Evolutionary conservation across 2,888 invertebrate species (phyloP).

Genomic region (Calephelis perditalis): DNA sequence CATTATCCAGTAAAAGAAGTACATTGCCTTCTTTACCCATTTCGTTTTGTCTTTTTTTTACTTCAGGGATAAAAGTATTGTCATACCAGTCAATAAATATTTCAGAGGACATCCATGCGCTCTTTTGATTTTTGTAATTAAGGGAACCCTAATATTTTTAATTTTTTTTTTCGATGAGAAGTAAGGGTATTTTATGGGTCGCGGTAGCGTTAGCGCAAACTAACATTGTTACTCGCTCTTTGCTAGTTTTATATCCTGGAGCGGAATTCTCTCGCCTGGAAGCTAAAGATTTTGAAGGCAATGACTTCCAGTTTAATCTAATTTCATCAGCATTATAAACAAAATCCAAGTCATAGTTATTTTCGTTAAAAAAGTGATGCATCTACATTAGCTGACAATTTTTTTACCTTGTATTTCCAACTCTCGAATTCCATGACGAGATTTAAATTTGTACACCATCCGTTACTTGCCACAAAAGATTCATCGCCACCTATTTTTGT

Average conservation of each 20-base stretch:
- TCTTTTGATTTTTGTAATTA: constrained; percentile 22
- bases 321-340: constrained; percentile 31
- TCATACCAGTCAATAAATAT: constrained; percentile 29
- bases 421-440: constrained; percentile 33
- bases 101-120: constrained; percentile 22
- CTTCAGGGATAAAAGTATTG: constrained; percentile 29
- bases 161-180: constrained; percentile 26
- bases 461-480: constrained; percentile 33
- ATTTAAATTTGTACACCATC: constrained; percentile 35
- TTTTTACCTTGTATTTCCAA: constrained; percentile 32
- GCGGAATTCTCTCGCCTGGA: constrained; percentile 24
- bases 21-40: constrained; percentile 25
- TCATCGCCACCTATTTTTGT: constrained; percentile 31
- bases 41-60: constrained; percentile 25
- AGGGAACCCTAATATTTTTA: constrained; percentile 20
- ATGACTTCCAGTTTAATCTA: constrained; percentile 26
- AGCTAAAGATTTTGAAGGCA: constrained; percentile 27
- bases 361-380: constrained; percentile 28
- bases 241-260: constrained; percentile 22
- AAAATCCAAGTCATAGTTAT: constrained; percentile 28
- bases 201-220: constrained; percentile 30
- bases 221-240: constrained; percentile 30
- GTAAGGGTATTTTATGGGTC: constrained; percentile 27
- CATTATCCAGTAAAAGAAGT: constrained; percentile 25
- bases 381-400: constrained; percentile 26